Evolutionary conservation across 2,888 invertebrate genomes (phyloP).

Genomic region (Acrobasis repandana): DNA sequence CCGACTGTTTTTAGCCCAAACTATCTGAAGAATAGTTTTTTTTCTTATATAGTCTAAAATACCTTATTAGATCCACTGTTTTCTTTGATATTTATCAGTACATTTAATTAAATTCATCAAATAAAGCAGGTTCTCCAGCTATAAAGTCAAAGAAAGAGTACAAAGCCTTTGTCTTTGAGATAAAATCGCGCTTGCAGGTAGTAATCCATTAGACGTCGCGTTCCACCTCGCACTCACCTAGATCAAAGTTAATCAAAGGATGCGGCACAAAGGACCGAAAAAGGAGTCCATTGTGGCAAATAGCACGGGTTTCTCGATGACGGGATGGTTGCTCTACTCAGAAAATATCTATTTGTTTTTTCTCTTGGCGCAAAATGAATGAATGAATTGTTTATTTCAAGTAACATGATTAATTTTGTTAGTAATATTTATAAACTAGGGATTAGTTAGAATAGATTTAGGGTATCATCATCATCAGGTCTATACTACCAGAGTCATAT

Average conservation of each 20-base stretch:
- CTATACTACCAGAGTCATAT: too few species aligned
- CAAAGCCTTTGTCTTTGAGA: constrained; percentile 19
- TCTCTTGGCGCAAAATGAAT: too few species aligned
- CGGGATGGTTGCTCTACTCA: constrained; percentile 50
- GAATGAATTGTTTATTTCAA: too few species aligned
- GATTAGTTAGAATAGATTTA: too few species aligned
- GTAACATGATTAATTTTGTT: too few species aligned
- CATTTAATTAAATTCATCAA: not conserved
- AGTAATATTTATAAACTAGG: too few species aligned
- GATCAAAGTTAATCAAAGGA: constrained; percentile 83
- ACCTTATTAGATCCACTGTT: too few species aligned
- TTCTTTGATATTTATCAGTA: too few species aligned
- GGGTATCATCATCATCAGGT: too few species aligned
- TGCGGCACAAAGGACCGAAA: constrained; percentile 74
- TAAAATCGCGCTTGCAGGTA: constrained; percentile 45
- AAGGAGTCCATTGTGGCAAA: constrained; percentile 74
- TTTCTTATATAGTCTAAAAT: too few species aligned
- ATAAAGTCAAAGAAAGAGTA: constrained; percentile 10
- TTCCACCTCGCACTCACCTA: constrained; percentile 65
- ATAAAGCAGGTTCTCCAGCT: not conserved
- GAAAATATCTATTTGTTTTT: not conserved
- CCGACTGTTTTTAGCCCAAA: too few species aligned
- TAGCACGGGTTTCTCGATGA: constrained; percentile 38
- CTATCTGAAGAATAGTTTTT: too few species aligned
- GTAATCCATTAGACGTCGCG: constrained; percentile 69